phyloP scores from a whole-genome alignment of 2,797 vertebrate genomes.

The Silurus aristotelis region DNA sequence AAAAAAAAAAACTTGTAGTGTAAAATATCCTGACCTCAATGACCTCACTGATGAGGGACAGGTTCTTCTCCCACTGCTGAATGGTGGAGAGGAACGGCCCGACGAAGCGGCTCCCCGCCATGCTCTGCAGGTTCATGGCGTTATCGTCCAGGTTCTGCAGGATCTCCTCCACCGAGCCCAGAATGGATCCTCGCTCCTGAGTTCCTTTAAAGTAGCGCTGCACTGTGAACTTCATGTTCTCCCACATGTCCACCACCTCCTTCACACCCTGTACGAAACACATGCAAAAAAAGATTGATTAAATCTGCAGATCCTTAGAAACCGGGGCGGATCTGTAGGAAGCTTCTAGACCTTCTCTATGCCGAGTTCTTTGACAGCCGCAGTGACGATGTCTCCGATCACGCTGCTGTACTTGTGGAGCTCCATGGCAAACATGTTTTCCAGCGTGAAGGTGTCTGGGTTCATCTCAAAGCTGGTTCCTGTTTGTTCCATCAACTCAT shows the following conservation, averaged over 20 bases:
- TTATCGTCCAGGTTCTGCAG: conserved; percentile 88
- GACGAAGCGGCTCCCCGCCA: conserved; percentile 89
- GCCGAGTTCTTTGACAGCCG: conserved; percentile 89
- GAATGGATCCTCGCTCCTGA: conserved; percentile 83
- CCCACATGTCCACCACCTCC: conserved; percentile 89
- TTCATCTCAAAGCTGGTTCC: conserved; percentile 88
- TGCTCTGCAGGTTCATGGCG: conserved; percentile 88
- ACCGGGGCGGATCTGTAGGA: neutral
- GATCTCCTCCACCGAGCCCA: conserved; percentile 87
- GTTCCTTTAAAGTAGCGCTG: conserved; percentile 85
- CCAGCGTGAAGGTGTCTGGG: conserved; percentile 86
- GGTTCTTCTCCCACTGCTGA: conserved; percentile 88
- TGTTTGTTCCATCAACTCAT: conserved; percentile 86
- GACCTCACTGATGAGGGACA: conserved; percentile 91
- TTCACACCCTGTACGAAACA: conserved; percentile 80
- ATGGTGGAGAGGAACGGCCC: conserved; percentile 88
- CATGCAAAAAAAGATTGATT: conserved; percentile 17
- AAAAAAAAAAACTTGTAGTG: neutral
- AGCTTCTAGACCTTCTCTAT: conserved; percentile 85
- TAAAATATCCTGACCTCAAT: conserved; percentile 81
- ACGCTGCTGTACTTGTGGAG: conserved; percentile 82
- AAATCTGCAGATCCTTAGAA: neutral
- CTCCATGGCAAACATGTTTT: conserved; percentile 97
- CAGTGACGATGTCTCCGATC: conserved; percentile 86
- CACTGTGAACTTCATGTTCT: conserved; percentile 85